Evolutionary conservation across 1,140 invertebrate species (phyloP).

Genomic region (Drosophila yakuba): DNA sequence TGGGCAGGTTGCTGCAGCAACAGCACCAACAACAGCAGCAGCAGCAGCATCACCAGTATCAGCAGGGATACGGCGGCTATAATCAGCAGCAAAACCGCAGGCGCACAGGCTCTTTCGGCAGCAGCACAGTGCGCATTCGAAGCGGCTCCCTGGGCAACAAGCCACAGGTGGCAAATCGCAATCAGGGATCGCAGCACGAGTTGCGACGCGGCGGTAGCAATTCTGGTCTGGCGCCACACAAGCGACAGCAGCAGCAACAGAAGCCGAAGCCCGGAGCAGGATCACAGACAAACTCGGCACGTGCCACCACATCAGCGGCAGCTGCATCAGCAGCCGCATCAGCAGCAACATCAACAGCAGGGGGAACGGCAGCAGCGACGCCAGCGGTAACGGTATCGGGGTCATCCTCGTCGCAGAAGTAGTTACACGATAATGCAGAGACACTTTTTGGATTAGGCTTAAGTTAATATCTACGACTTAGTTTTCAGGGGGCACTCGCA

Average conservation of each 20-base stretch:
- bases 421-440: constrained; percentile 42
- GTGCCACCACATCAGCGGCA: constrained; percentile 50
- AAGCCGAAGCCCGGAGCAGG: constrained; percentile 49
- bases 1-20: constrained; percentile 73
- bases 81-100: constrained; percentile 65
- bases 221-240: constrained; percentile 67
- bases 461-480: constrained; percentile 64
- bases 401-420: constrained; percentile 73
- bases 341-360: constrained; percentile 10
- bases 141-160: constrained; percentile 83
- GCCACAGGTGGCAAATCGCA: constrained; percentile 76
- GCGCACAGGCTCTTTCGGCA: constrained; percentile 82
- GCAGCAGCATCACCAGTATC: constrained; percentile 55
- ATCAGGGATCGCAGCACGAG: constrained; percentile 75
- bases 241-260: constrained; percentile 58
- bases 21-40: constrained; percentile 72
- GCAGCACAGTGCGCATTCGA: constrained; percentile 85
- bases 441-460: constrained; percentile 58
- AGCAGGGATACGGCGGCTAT: constrained; percentile 60
- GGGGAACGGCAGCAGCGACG: constrained; percentile 24
- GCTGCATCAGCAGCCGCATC: constrained; percentile 22
- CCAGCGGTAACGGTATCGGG: constrained; percentile 34
- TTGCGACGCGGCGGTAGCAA: constrained; percentile 75
- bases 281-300: constrained; percentile 43
- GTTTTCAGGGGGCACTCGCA: constrained; percentile 39